Conservation (phyloP, 2,888 invertebrate species). For the Drosophila ochracea region DNA sequence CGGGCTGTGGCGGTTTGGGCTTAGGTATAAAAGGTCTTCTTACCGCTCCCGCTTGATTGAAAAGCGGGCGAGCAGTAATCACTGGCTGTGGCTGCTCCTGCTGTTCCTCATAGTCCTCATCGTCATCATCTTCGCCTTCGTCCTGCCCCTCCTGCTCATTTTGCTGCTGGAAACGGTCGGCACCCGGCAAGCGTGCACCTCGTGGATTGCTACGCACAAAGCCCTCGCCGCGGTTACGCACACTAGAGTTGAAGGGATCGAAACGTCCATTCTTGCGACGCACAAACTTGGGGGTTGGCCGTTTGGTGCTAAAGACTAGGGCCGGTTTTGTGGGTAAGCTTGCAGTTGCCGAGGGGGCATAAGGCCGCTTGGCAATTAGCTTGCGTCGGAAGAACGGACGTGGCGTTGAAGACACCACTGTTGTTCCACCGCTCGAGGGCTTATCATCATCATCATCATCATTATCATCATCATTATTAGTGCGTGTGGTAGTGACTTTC, state of each 20-base stretch:
- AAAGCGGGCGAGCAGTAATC: constrained; percentile 31
- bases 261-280: constrained; percentile 75
- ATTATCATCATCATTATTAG: constrained; percentile 5
- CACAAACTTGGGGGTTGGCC: constrained; percentile 70
- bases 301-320: constrained; percentile 36
- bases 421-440: background rate
- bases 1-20: constrained; percentile 5
- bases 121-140: constrained; percentile 15
- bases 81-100: constrained; percentile 49
- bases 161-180: constrained; percentile 68
- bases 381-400: constrained; percentile 75
- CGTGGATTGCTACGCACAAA: constrained; percentile 70
- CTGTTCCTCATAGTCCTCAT: constrained; percentile 50
- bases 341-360: constrained; percentile 56
- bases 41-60: constrained; percentile 31
- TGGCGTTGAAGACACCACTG: constrained; percentile 18
- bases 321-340: constrained; percentile 41
- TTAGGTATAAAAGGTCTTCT: constrained; percentile 59
- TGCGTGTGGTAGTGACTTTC: constrained; percentile 28
- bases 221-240: constrained; percentile 66
- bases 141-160: constrained; percentile 19
- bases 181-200: constrained; percentile 60
- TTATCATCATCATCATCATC: constrained; percentile 13
- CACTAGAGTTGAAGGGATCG: constrained; percentile 71
- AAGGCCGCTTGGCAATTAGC: constrained; percentile 77